A percentile compares a stretch with the other conserved stretches of the same genome.
Evolutionary conservation across 30 jellyfish, hydroid and myxozoan species (phyloP).

Genomic region (Hydra vulgaris): DNA sequence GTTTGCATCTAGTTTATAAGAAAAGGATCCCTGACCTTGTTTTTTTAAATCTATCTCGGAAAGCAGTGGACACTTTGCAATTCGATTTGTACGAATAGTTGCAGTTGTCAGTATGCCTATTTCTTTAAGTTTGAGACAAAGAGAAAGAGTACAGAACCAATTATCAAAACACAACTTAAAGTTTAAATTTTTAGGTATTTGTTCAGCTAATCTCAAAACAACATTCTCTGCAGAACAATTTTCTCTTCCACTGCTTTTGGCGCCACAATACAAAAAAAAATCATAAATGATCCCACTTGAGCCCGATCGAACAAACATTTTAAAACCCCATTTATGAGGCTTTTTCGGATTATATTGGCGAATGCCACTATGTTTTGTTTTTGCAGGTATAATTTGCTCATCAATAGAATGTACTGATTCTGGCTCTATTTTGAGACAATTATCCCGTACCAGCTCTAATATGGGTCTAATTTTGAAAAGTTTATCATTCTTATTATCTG

Average conservation of each 20-base stretch:
- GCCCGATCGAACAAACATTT: constrained; percentile 42
- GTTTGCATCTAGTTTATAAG: constrained; percentile 1
- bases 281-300: not conserved
- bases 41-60: constrained; percentile 34
- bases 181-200: constrained; percentile 15
- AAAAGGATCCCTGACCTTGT: constrained; percentile 29
- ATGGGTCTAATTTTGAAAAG: constrained; percentile 42
- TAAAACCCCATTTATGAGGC: constrained; percentile 41
- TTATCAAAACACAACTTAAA: constrained; percentile 42
- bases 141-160: constrained; percentile 40
- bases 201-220: constrained; percentile 39
- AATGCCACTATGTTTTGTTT: constrained; percentile 42
- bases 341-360: constrained; percentile 38
- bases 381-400: constrained; percentile 55
- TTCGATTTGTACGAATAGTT: constrained; percentile 36
- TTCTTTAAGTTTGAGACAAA: constrained; percentile 22
- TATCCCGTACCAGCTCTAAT: constrained; percentile 23
- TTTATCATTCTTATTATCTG: constrained; percentile 18
- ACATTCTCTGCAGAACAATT: constrained; percentile 26
- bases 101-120: constrained; percentile 28
- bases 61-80: constrained; percentile 34
- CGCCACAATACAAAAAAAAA: not conserved
- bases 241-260: constrained; percentile 2
- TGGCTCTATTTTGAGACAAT: constrained; percentile 23
- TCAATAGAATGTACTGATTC: constrained; percentile 41